Conservation (phyloP, 2,113 vertebrate species). For the Beaufortia kweichowensis region DNA sequence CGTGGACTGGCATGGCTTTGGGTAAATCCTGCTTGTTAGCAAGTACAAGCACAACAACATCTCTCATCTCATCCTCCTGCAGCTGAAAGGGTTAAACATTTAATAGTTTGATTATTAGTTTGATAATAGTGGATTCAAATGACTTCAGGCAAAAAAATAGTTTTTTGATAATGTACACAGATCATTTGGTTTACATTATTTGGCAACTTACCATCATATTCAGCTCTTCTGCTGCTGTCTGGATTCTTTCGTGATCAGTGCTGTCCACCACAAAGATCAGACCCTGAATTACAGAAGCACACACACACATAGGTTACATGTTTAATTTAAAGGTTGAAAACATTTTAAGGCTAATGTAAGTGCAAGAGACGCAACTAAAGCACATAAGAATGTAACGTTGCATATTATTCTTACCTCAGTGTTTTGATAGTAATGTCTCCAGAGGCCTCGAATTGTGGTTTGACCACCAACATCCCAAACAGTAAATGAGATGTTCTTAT, state of each 20-base stretch:
- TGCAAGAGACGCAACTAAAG: background rate
- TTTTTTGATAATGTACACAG: no score
- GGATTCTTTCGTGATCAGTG: constrained; percentile 78
- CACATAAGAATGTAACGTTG: background rate
- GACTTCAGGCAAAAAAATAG: background rate
- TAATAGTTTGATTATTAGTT: no score
- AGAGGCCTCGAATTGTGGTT: constrained; percentile 85
- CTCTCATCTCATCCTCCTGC: constrained; percentile 81
- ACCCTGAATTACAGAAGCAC: constrained; percentile 71
- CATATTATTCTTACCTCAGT: constrained; percentile 87
- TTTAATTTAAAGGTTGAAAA: background rate
- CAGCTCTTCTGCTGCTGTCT: constrained; percentile 76
- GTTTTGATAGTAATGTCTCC: constrained; percentile 91
- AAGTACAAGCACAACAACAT: constrained; percentile 82
- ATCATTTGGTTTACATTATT: no score
- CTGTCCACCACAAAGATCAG: constrained; percentile 97
- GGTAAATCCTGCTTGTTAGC: constrained; percentile 89
- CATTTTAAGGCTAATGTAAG: background rate
- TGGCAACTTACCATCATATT: constrained; percentile 39
- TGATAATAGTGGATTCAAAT: background rate
- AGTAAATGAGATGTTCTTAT: constrained; percentile 90
- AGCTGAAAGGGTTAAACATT: constrained; percentile 71
- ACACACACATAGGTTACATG: background rate
- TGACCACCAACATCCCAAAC: constrained; percentile 93
- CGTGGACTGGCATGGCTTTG: constrained; percentile 84